Conservation (phyloP, 2,113 vertebrate species). For the Chaetodon auriga region DNA sequence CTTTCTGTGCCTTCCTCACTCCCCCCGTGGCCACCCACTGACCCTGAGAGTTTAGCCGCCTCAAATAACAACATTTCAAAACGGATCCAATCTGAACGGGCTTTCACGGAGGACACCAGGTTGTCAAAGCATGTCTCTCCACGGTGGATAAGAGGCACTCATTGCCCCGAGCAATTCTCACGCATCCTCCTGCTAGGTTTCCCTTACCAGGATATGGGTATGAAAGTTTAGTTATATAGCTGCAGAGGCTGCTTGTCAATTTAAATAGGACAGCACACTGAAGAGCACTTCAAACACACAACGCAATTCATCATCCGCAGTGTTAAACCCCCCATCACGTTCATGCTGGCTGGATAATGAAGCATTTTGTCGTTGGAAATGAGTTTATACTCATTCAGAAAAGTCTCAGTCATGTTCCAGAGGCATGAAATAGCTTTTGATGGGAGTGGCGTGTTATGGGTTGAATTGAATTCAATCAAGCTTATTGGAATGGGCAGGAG, state of each 20-base stretch:
- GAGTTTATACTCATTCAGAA: constrained; percentile 68
- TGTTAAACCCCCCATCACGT: constrained; percentile 53
- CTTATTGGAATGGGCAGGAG: constrained; percentile 24
- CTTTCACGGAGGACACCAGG: constrained; percentile 46
- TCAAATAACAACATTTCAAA: constrained; percentile 71
- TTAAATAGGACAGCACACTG: constrained; percentile 61
- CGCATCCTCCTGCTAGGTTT: constrained; percentile 36
- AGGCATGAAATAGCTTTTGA: constrained; percentile 72
- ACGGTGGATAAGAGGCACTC: constrained; percentile 50
- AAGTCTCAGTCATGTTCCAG: constrained; percentile 56
- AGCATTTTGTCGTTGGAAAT: constrained; percentile 68
- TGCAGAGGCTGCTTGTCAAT: constrained; percentile 72
- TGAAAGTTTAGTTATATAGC: constrained; percentile 67
- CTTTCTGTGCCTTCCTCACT: constrained; percentile 45
- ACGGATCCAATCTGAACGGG: constrained; percentile 45
- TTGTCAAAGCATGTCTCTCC: constrained; percentile 63
- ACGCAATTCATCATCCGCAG: constrained; percentile 64
- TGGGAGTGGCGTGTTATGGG: constrained; percentile 13
- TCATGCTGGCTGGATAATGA: constrained; percentile 62
- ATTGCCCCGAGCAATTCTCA: constrained; percentile 54
- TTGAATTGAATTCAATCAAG: constrained; percentile 54
- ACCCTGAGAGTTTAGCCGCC: constrained; percentile 63
- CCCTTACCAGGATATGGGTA: constrained; percentile 25
- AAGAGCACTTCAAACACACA: constrained; percentile 55
- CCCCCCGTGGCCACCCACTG: constrained; percentile 50